Evolutionary conservation across 2,888 invertebrate genomes (phyloP).

Genomic region (Keiferia lycopersicella): DNA sequence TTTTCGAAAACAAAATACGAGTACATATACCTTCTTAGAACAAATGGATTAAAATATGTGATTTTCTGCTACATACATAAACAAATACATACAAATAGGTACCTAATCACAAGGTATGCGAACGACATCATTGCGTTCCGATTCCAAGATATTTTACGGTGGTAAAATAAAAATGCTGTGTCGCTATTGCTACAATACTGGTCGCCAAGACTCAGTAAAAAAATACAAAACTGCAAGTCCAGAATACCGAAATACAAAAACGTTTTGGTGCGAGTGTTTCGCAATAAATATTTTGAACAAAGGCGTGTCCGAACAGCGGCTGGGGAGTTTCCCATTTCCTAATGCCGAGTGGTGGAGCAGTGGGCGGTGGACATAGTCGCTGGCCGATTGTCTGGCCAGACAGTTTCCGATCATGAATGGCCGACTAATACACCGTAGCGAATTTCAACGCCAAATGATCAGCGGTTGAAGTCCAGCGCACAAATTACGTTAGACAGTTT

Average conservation of each 20-base stretch:
- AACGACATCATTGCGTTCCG: no score
- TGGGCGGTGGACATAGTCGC: constrained; percentile 45
- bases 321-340: constrained; percentile 46
- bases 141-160: neutral
- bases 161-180: neutral
- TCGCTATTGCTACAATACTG: neutral
- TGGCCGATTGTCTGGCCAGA: constrained; percentile 47
- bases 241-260: neutral
- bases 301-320: constrained; percentile 36
- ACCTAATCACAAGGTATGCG: no score
- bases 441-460: neutral
- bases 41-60: no score
- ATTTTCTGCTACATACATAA: no score
- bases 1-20: no score
- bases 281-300: constrained; percentile 30
- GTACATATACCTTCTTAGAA: no score
- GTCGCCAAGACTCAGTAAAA: constrained; percentile 5
- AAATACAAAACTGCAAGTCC: neutral
- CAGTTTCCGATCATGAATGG: constrained; percentile 26
- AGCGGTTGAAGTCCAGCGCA: no score
- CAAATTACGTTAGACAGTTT: no score
- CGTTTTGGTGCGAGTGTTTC: neutral
- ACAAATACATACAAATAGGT: no score
- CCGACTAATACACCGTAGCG: constrained; percentile 21
- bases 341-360: constrained; percentile 35